These are phyloP conservation scores for Drosophila saltans DNA, from an alignment of 1,140 invertebrate species.

Conservation along the genomic window DNA sequence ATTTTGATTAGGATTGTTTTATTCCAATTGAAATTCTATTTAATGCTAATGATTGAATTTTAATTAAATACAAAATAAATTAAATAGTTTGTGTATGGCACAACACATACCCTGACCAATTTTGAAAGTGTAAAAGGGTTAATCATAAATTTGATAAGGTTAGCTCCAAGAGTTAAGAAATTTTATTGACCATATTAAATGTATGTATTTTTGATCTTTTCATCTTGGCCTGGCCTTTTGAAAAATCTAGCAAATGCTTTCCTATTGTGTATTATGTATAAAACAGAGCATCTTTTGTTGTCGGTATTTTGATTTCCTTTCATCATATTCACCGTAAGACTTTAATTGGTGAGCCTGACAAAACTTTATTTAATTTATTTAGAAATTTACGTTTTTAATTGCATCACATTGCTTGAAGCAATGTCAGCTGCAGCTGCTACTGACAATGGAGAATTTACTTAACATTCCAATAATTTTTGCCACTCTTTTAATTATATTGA, in stretches of 20 bases:
- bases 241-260: no score
- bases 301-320: background rate
- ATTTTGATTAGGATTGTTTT: slow-evolving; percentile 8
- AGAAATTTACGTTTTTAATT: background rate
- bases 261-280: background rate
- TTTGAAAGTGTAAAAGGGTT: background rate
- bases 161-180: background rate
- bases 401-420: background rate
- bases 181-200: no score
- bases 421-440: background rate
- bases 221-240: no score
- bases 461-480: background rate
- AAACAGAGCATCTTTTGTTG: background rate
- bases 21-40: background rate
- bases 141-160: background rate
- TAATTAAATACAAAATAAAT: background rate
- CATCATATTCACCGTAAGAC: background rate
- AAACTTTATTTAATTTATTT: background rate
- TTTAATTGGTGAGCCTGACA: background rate
- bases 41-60: background rate
- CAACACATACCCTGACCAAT: background rate
- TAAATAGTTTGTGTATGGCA: background rate
- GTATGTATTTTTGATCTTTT: no score
- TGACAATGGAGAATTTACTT: background rate
- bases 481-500: background rate